Percentiles rank a stretch among this genome's conserved stretches.
Evolutionary conservation across 2,113 vertebrate genomes (phyloP).

Genomic region (Labeo catla): DNA sequence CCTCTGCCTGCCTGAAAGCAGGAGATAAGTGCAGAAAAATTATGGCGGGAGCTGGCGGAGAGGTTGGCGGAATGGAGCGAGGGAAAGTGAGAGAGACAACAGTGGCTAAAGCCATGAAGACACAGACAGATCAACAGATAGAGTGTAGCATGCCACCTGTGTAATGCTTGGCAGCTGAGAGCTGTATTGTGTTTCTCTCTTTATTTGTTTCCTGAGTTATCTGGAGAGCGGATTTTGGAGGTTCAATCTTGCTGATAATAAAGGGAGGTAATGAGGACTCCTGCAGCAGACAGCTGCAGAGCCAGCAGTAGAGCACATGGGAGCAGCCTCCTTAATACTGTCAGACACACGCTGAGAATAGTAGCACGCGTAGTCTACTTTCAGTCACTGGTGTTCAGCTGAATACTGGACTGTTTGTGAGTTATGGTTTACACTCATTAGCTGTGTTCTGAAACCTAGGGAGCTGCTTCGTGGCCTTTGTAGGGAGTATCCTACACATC

Average conservation of each 20-base stretch:
- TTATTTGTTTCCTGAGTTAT: slow-evolving; percentile 53
- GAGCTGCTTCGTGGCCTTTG: neutral
- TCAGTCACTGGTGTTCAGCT: neutral
- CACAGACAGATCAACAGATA: slow-evolving; percentile 55
- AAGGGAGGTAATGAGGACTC: slow-evolving; percentile 40
- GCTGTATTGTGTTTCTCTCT: slow-evolving; percentile 22
- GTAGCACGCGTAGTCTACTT: slow-evolving; percentile 3
- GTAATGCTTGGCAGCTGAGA: slow-evolving; percentile 36
- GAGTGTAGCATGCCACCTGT: slow-evolving; percentile 56
- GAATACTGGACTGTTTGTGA: neutral
- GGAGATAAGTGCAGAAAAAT: slow-evolving; percentile 65
- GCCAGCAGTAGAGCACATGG: slow-evolving; percentile 41
- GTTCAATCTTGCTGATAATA: slow-evolving; percentile 41
- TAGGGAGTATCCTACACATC: neutral
- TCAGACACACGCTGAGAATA: slow-evolving; percentile 22
- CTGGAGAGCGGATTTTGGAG: slow-evolving; percentile 38
- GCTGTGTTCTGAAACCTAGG: slow-evolving; percentile 1
- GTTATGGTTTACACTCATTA: slow-evolving; percentile 1
- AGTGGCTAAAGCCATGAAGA: slow-evolving; percentile 44
- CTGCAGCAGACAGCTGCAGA: slow-evolving; percentile 50
- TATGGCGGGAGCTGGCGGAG: slow-evolving; percentile 50
- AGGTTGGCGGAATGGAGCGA: slow-evolving; percentile 22
- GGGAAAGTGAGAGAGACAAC: slow-evolving; percentile 42
- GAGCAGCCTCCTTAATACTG: slow-evolving; percentile 29
- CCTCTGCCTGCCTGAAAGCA: slow-evolving; percentile 55